Base-by-base conservation (phyloP, 1,140 invertebrate species). In the Drosophila willistoni region DNA sequence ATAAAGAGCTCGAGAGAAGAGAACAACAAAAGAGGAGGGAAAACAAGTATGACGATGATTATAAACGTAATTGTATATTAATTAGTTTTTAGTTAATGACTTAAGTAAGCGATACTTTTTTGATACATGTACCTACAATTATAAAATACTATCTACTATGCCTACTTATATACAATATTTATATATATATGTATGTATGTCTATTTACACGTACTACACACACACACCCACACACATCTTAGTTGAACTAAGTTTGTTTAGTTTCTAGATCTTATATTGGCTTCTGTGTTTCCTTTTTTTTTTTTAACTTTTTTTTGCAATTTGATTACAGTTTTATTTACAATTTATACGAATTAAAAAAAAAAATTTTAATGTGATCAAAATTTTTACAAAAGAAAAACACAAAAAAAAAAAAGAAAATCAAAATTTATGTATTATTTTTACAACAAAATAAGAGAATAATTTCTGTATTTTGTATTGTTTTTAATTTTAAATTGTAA, bases 241-340 rank as follows among this genome's bases (percentile, higher is more conserved):
- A 87, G 79, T 86, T 73, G 62, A 87, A 82, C 72, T 66, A 77
- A 87, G 83, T 64, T 57, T 47, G 44, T 68, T 72, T 81, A 72
- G 61, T 70, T 42, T 9, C 51, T 51, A 54, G 41, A 64, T 42
- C 29, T 59, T 14, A 44, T 22, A 44, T 29, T 34, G 14, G 39
- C 7, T 14, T 71, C n/a, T 33, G 42, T 51, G 17, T 63, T 63
- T 63, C 51, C 57, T 54, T 60, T 70, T 9, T 60, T 70, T 9
- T 56, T 64, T 29, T 9, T 29, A 9, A 47, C 44, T 25, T 64
- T 51, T 59, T 75, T 67, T 73, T 57, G 74, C 79, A 81, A 79
- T 90, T 89, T 78, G 84, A 80, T 67, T 71, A 72, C 77, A 89
- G 80, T 87, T 84, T 83, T 81, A 81, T 87, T 83, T 72, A 76